A percentile compares a stretch with the other conserved stretches of the same genome.
These are phyloP conservation scores for Lasiommata megera DNA, from an alignment of 2,888 invertebrate genomes.

Conservation along the genomic window DNA sequence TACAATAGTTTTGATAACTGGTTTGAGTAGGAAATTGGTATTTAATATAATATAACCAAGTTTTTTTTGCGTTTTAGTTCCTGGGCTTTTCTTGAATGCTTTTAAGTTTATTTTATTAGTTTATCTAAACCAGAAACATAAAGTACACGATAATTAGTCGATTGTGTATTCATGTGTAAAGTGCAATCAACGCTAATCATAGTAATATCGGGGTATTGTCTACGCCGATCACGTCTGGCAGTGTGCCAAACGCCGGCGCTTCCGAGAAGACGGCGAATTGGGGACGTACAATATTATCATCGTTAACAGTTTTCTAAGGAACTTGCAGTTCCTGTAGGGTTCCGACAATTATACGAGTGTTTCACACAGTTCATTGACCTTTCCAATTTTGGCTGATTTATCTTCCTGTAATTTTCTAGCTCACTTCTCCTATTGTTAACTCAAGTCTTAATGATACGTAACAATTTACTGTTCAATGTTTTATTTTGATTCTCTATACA, in stretches of 20 bases:
- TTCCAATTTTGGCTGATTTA: constrained; percentile 9
- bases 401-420: constrained; percentile 5
- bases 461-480: too few species aligned
- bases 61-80: too few species aligned
- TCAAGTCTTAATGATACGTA: too few species aligned
- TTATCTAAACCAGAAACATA: too few species aligned
- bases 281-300: constrained; percentile 29
- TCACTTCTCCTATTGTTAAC: not conserved
- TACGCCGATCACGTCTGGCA: constrained; percentile 25
- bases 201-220: constrained; percentile 24
- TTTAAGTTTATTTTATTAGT: too few species aligned
- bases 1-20: too few species aligned
- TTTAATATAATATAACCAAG: too few species aligned
- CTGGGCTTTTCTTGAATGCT: too few species aligned
- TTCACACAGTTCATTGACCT: constrained; percentile 31
- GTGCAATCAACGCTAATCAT: constrained; percentile 25
- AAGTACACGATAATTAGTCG: too few species aligned
- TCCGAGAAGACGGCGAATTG: constrained; percentile 29
- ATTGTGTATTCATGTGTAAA: constrained; percentile 14
- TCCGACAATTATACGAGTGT: constrained; percentile 24
- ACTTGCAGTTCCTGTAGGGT: constrained; percentile 32
- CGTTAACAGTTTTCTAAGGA: constrained; percentile 40
- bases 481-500: too few species aligned
- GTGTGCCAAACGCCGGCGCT: constrained; percentile 24
- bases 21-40: too few species aligned